A percentile compares a stretch with the other conserved stretches of the same genome.
Conservation (phyloP, 2,113 vertebrate species). For the Camelus bactrianus region DNA sequence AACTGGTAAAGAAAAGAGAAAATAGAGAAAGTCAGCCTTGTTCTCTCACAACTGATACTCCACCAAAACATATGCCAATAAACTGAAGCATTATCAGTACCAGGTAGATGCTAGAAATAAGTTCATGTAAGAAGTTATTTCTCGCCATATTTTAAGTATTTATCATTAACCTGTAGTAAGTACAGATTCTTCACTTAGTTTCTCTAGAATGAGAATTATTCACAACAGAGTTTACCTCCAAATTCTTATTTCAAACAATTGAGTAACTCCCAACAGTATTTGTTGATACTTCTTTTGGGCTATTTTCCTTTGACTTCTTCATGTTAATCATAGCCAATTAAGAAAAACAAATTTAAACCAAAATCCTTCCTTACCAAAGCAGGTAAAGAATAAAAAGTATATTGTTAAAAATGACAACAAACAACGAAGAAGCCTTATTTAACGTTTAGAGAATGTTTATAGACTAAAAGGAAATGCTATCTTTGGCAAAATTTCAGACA, state of each 20-base stretch:
- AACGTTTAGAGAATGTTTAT: slow-evolving; percentile 22
- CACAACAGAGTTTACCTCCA: neutral
- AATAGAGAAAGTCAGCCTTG: neutral
- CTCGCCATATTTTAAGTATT: neutral
- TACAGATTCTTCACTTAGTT: neutral
- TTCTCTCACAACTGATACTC: neutral
- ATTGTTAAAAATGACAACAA: slow-evolving; percentile 12
- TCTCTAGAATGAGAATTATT: slow-evolving; percentile 3
- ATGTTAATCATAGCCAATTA: neutral
- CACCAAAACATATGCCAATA: neutral
- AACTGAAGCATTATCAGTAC: neutral
- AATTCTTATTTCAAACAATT: slow-evolving; percentile 38
- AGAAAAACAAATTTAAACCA: neutral
- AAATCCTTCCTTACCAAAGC: slow-evolving; percentile 26
- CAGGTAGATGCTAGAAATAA: slow-evolving; percentile 11
- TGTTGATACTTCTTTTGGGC: neutral
- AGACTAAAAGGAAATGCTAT: neutral
- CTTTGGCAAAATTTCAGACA: slow-evolving; percentile 39
- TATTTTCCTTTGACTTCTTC: slow-evolving; percentile 1
- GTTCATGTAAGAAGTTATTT: neutral
- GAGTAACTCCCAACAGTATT: neutral
- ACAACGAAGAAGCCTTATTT: neutral
- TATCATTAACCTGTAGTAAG: neutral
- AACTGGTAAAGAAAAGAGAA: neutral
- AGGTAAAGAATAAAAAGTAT: neutral